Percentiles rank a stretch among this genome's conserved stretches.
phyloP scores from a whole-genome alignment of 2,797 vertebrate species.

The Merluccius polli region DNA sequence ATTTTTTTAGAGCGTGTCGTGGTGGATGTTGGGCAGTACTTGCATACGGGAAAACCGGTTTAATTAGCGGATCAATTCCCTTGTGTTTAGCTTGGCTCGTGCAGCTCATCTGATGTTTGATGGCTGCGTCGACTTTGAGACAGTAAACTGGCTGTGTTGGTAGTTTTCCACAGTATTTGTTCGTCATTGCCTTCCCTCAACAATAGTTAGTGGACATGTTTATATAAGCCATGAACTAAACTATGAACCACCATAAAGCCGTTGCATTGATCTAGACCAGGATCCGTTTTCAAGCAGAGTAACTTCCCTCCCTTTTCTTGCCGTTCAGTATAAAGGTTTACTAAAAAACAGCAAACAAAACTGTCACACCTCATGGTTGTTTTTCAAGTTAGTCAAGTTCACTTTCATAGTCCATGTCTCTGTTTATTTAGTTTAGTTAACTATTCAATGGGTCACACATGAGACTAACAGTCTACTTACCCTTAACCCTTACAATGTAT shows the following conservation, averaged over 20 bases:
- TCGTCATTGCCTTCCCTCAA: not conserved
- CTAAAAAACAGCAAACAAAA: not conserved
- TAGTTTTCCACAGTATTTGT: not conserved
- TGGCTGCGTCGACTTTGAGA: not conserved
- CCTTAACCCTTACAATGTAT: not conserved
- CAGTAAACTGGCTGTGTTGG: not conserved
- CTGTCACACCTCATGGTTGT: not conserved
- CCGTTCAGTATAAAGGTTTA: not conserved
- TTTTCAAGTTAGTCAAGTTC: not conserved
- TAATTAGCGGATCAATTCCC: no score
- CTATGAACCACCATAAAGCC: no score
- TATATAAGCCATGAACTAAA: no score
- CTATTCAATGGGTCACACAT: not conserved
- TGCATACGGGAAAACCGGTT: no score
- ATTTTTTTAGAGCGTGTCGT: no score
- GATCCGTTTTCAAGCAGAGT: not conserved
- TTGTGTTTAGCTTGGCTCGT: no score
- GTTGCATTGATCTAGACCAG: no score
- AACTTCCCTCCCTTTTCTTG: not conserved
- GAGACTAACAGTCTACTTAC: not conserved
- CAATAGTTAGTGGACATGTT: not conserved
- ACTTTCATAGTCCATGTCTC: not conserved
- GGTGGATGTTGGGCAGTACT: no score
- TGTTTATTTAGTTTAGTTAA: no score
- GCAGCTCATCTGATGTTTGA: no score